Base-by-base conservation (phyloP, 2,797 vertebrate species). In the Brotula barbata region DNA sequence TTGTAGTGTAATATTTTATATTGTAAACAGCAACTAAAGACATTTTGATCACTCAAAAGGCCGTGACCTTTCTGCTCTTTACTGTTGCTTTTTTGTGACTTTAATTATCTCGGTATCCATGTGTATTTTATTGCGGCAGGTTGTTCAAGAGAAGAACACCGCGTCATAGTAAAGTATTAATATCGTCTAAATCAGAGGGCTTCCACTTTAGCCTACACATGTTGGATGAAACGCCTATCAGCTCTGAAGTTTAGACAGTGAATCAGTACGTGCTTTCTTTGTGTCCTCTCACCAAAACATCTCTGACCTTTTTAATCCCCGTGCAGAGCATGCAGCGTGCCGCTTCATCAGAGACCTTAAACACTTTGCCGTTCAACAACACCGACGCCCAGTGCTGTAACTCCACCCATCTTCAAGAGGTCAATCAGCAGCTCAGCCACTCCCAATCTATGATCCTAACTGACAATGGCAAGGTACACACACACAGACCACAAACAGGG, bases 381-480 rank as follows among this genome's bases (percentile, higher is more conserved):
- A 51, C 58, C 9, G 64, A 80, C 14, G 43, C 51, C 28, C 85
- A 58, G 40, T 46, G 22, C 51, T 52, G 55, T 23, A 72, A 67
- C 70, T 62, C 70, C 25, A 34, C 42, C 25, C 33, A 68, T 40
- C 25, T 56, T 47, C 80, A 74, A 60, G 80, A 73, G 12, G 55
- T 9, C 53, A 64, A 68, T 55, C 74, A 85, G 44, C 71, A 80
- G 40, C 83, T 92, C 51, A 73, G 53, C 73, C 88, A 92, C 61
- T 90, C 90, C 22, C 88, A 86, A 31, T 92, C 90, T 54, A 88
- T 92, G 89, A 80, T 89, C 50, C 84, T 93, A 47, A 85, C 89
- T 6, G 85, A 89, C 71, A 89, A 86, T 2, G 78, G 86, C 66
- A 89, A 90, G 91, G 92, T 93, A 87, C 1, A 55, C 1, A 5